Evolutionary conservation across 2,888 invertebrate species (phyloP).

Genomic region (Cenopis cana): DNA sequence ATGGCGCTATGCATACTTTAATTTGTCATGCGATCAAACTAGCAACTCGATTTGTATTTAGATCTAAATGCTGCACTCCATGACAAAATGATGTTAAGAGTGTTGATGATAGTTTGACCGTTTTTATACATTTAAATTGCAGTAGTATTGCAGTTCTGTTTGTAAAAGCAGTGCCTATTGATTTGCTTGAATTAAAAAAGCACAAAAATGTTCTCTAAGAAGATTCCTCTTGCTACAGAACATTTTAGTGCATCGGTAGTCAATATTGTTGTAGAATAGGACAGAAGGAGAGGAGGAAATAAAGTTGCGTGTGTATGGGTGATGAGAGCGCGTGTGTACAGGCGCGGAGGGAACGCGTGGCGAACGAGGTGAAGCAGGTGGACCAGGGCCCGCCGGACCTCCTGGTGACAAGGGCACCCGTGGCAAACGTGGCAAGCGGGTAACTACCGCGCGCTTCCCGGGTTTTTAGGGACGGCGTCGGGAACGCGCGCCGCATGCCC

Average conservation of each 20-base stretch:
- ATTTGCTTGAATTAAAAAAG: conserved; percentile 16
- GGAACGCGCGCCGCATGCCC: conserved; percentile 34
- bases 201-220: background rate
- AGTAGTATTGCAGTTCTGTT: background rate
- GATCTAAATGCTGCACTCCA: background rate
- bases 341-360: conserved; percentile 88
- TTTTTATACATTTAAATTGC: background rate
- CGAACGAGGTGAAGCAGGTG: conserved; percentile 92
- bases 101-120: background rate
- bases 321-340: conserved; percentile 68
- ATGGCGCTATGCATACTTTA: conserved; percentile 1
- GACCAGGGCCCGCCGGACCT: conserved; percentile 90
- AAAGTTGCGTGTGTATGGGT: conserved; percentile 42
- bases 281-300: conserved; percentile 11
- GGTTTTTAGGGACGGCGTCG: conserved; percentile 25
- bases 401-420: conserved; percentile 95
- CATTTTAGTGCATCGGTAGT: background rate
- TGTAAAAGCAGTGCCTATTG: background rate
- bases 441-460: conserved; percentile 75
- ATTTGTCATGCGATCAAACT: conserved; percentile 1
- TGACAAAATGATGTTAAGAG: background rate
- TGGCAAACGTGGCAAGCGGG: conserved; percentile 97
- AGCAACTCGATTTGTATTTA: background rate
- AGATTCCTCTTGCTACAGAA: background rate
- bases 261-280: conserved; percentile 31